These are phyloP conservation scores for Augochlorella aurata DNA, from an alignment of 2,888 invertebrate genomes.

Conservation along the genomic window DNA sequence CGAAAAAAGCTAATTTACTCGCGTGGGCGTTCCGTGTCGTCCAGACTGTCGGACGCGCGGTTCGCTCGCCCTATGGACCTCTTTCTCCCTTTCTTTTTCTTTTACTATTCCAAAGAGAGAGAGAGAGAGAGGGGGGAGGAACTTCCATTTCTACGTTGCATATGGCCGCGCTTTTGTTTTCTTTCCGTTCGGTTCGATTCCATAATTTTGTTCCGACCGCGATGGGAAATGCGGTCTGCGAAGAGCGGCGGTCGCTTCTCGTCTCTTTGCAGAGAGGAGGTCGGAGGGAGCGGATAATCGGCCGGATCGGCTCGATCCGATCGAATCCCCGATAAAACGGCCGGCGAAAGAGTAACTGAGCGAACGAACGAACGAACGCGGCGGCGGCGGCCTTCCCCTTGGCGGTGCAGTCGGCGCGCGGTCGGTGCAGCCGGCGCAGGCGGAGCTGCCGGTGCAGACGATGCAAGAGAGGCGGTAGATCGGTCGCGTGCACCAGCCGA, in stretches of 20 bases:
- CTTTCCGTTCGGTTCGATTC: conserved; percentile 5
- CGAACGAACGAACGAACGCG: not conserved
- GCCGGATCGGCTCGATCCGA: conserved; percentile 22
- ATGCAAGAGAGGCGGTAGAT: not conserved
- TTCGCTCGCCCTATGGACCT: not conserved
- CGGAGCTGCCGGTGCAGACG: no score
- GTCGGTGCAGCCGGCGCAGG: not conserved
- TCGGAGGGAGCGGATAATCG: conserved; percentile 15
- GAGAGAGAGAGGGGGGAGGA: not conserved
- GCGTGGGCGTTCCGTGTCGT: conserved; percentile 5
- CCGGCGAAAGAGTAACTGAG: not conserved
- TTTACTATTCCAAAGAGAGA: not conserved
- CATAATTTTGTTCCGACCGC: conserved; percentile 38
- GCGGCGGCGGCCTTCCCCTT: not conserved
- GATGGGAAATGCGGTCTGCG: conserved; percentile 19
- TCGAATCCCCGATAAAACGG: conserved; percentile 41
- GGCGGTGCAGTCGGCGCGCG: not conserved
- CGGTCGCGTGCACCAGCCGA: conserved; percentile 2
- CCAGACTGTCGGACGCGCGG: not conserved
- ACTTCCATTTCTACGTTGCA: not conserved
- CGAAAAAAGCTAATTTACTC: conserved; percentile 9
- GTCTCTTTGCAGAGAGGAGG: conserved; percentile 17
- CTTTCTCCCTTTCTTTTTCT: not conserved
- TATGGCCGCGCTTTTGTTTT: conserved; percentile 27
- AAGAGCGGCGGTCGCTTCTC: not conserved